phyloP scores from a whole-genome alignment of 2,888 invertebrate genomes.

The Prenolepis imparis region DNA sequence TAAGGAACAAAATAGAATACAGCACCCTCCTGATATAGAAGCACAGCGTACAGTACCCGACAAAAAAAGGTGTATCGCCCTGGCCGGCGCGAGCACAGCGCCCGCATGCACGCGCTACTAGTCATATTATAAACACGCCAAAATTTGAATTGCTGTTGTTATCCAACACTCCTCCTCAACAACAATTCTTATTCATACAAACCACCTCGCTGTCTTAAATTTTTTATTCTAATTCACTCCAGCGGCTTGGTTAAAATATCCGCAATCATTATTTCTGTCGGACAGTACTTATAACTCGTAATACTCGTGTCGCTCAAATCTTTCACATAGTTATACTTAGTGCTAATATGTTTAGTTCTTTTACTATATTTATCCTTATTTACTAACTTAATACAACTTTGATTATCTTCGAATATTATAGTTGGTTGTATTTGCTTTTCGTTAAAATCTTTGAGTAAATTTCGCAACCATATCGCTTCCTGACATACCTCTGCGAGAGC shows the following conservation, averaged over 20 bases:
- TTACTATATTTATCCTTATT: background rate
- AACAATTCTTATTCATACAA: background rate
- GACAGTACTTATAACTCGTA: background rate
- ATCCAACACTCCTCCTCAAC: slow-evolving; percentile 3
- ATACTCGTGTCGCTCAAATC: background rate
- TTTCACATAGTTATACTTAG: background rate
- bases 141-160: too few relatives aligned
- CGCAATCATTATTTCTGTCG: background rate
- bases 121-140: too few relatives aligned
- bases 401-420: slow-evolving; percentile 18
- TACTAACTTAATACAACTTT: slow-evolving; percentile 14
- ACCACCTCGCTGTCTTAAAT: background rate
- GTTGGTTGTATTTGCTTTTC: background rate
- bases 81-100: too few relatives aligned
- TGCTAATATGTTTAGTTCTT: background rate
- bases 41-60: too few relatives aligned
- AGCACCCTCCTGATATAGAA: too few relatives aligned
- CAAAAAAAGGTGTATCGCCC: too few relatives aligned
- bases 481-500: slow-evolving; percentile 59
- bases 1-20: too few relatives aligned
- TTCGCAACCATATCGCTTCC: slow-evolving; percentile 29
- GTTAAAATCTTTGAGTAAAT: background rate
- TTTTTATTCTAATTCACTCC: background rate
- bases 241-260: background rate
- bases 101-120: too few relatives aligned